These are phyloP conservation scores for western clawed frog (Xenopus tropicalis) DNA, from an alignment of 2,113 vertebrate genomes.

Conservation along the genomic window UCB_Xtro_10.0 CM004447.2:113239001-113239500, in stretches of 20 bases:
- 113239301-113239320: constrained; percentile 3
- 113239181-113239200: constrained; percentile 31
- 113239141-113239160: too few relatives aligned
- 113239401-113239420: constrained; percentile 53
- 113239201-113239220: constrained; percentile 17
- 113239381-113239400: constrained; percentile 40
- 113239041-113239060: too few relatives aligned
- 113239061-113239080: too few relatives aligned
- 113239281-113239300: constrained; percentile 42
- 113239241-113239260: constrained; percentile 45
- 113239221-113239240: constrained; percentile 17
- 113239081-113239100: too few relatives aligned
- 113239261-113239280: constrained; percentile 33
- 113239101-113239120: too few relatives aligned
- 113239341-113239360: constrained; percentile 49
- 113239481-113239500: constrained; percentile 30
- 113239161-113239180: background rate
- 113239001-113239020: too few relatives aligned
- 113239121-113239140: too few relatives aligned
- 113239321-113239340: constrained; percentile 44
- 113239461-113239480: constrained; percentile 52
- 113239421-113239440: constrained; percentile 46
- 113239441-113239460: constrained; percentile 39
- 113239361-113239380: constrained; percentile 53
- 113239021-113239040: too few relatives aligned